A percentile compares a stretch with the other conserved stretches of the same genome.
These are phyloP conservation scores for Melanostigma gelatinosum DNA, from an alignment of 2,113 vertebrate species.

Conservation along the genomic window DNA sequence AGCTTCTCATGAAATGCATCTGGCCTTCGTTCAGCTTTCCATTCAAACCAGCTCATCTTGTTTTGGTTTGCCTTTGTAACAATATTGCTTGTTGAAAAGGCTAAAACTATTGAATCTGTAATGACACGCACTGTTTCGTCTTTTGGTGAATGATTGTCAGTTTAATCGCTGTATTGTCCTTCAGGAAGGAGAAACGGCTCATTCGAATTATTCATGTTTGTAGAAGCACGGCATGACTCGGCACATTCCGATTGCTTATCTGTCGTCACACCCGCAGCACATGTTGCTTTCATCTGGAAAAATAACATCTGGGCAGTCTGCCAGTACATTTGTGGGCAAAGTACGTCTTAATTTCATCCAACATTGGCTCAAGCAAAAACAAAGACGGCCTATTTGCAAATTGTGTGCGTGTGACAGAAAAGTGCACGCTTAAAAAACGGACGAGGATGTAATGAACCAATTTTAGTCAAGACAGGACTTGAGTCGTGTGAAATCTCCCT, in stretches of 20 bases:
- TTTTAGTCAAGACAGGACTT: neutral
- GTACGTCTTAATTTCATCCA: neutral
- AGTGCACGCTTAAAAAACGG: neutral
- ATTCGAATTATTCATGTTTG: constrained; percentile 51
- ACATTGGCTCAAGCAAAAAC: neutral
- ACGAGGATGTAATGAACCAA: neutral
- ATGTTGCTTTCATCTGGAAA: constrained; percentile 26
- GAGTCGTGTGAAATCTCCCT: neutral
- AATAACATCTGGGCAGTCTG: constrained; percentile 40
- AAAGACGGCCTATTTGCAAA: neutral
- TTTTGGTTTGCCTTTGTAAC: neutral
- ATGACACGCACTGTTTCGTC: neutral
- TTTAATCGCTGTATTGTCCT: neutral
- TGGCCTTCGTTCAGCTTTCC: neutral
- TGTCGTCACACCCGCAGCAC: constrained; percentile 6
- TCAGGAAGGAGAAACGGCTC: constrained; percentile 19
- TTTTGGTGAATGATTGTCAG: too few species aligned
- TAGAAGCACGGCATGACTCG: constrained; percentile 5
- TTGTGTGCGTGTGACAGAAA: neutral
- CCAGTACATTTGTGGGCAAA: constrained; percentile 3
- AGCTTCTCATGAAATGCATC: neutral
- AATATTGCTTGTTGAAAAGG: neutral
- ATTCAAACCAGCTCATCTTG: neutral
- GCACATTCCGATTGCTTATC: constrained; percentile 49
- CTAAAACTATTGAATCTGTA: neutral